Base-by-base conservation (phyloP, 2,797 vertebrate genomes). In the Psittacula echo region DNA sequence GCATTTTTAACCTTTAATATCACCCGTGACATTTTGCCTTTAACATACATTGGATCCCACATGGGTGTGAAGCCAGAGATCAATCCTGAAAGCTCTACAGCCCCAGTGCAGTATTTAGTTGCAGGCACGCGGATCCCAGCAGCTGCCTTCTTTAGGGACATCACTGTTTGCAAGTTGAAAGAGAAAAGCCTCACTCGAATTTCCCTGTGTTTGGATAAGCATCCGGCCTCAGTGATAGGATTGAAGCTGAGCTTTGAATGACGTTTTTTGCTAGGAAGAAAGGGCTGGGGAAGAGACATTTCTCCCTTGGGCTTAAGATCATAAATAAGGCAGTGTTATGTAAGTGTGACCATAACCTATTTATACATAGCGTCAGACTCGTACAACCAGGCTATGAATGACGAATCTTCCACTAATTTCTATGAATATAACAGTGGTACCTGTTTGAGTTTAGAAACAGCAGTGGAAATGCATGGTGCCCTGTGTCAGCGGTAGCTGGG, bases 341-440 rank as follows among this genome's bases (percentile, higher is more conserved):
- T 91, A 97, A 96, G 95, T 51, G 66, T 90, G 92, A 91, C 90
- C 93, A n/a, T 86, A 95, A 84, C 92, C 89, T 94, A 87, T 94
- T 89, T 96, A 96, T 94, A 91, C 79, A 54, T 7, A 44, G 70
- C 84, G 85, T 94, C 94, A 96, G 92, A 73, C 73, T 92, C 89
- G 27, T 86, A 23, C 74, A 79, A 19, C 84, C 70, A 82, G 85
- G 53, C 82, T 92, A 73, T 81, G 94, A 93, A 88, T 93, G 95
- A 91, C 85, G 94, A 94, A 93, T 93, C 79, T 91, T n/a, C 19
- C 11, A 54, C 76, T 89, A 83, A 91, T 93, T 91, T 91, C 79
- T 86, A 42, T 92, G 64, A 84, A 84, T 85, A 23, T 65, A 80
- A 29, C 73, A 81, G 72, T 41, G 62, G 76, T 68, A 89, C 71